phyloP scores from a whole-genome alignment of 2,888 invertebrate species.

The Coelinius sp. region DNA sequence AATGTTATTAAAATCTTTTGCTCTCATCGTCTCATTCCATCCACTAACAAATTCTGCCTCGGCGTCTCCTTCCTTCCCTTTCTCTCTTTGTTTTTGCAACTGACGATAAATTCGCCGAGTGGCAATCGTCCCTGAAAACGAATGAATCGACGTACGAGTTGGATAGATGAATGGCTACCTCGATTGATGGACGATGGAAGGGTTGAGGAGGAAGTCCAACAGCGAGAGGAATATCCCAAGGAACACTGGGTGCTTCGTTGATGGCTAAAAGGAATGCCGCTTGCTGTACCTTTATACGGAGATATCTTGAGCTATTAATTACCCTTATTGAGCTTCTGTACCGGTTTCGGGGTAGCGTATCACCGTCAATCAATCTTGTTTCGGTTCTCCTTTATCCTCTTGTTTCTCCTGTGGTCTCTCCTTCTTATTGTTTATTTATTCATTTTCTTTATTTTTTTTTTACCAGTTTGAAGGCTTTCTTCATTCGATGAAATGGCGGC shows the following conservation, averaged over 20 bases:
- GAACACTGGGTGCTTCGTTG: conserved; percentile 8
- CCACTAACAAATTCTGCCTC: too few relatives aligned
- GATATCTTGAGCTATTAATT: conserved; percentile 62
- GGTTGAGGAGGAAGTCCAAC: conserved; percentile 12
- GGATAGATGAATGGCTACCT: conserved; percentile 29
- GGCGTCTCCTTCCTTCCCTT: neutral
- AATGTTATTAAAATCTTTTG: conserved; percentile 18
- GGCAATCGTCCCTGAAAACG: conserved; percentile 26
- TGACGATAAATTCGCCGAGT: conserved; percentile 44
- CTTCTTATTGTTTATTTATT: neutral
- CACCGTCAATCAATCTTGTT: conserved; percentile 68
- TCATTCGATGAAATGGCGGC: neutral
- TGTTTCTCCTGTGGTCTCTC: conserved; percentile 33
- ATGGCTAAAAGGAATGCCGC: conserved; percentile 33
- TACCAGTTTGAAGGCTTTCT: neutral
- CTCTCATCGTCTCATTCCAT: conserved; percentile 40
- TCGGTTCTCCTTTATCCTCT: conserved; percentile 30
- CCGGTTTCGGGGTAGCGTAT: conserved; percentile 59
- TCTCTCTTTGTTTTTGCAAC: conserved; percentile 49
- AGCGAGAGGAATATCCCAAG: neutral
- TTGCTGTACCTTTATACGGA: conserved; percentile 15
- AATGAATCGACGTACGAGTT: conserved; percentile 28
- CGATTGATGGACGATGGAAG: conserved; percentile 33
- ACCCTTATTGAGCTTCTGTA: conserved; percentile 67
- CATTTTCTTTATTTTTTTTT: too few relatives aligned